Percentiles rank a stretch among this genome's conserved stretches.
phyloP scores from a whole-genome alignment of 2,888 invertebrate species.

The Xylocampa areola region DNA sequence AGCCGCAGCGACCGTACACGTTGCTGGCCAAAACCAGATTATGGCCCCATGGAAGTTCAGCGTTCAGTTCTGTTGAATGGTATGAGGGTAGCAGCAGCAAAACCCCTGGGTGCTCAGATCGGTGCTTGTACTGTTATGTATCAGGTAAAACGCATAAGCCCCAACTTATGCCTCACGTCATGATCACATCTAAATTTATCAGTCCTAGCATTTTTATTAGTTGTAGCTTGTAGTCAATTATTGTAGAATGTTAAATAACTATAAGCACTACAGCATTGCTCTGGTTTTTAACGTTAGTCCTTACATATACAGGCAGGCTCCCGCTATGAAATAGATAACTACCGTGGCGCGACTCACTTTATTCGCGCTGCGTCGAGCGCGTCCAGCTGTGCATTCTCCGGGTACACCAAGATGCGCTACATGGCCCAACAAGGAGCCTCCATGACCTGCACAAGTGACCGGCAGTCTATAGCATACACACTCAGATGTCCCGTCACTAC shows the following conservation, averaged over 20 bases:
- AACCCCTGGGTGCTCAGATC: slow-evolving; percentile 69
- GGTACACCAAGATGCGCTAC: slow-evolving; percentile 92
- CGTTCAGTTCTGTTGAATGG: slow-evolving; percentile 75
- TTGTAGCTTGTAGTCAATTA: too few species aligned
- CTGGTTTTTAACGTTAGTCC: too few species aligned
- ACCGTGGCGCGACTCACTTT: slow-evolving; percentile 94
- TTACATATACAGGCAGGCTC: slow-evolving; percentile 93
- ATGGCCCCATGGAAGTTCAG: slow-evolving; percentile 76
- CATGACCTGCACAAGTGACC: slow-evolving; percentile 91
- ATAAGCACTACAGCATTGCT: not conserved
- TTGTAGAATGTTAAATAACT: too few species aligned
- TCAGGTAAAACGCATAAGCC: too few species aligned
- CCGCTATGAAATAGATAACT: slow-evolving; percentile 94
- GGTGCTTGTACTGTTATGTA: slow-evolving; percentile 81
- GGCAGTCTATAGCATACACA: slow-evolving; percentile 95
- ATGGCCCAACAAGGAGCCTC: slow-evolving; percentile 94
- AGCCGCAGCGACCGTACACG: slow-evolving; percentile 8
- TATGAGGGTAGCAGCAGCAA: slow-evolving; percentile 70
- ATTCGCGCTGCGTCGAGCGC: slow-evolving; percentile 93
- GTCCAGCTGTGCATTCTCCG: slow-evolving; percentile 91
- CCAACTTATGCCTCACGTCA: too few species aligned
- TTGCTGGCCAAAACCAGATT: slow-evolving; percentile 66
- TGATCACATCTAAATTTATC: too few species aligned
- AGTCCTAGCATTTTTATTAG: too few species aligned
- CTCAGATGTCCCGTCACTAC: slow-evolving; percentile 79